A percentile compares a stretch with the other conserved stretches of the same genome.
phyloP scores from a whole-genome alignment of 2,888 invertebrate genomes.

The Cactoblastis cactorum region DNA sequence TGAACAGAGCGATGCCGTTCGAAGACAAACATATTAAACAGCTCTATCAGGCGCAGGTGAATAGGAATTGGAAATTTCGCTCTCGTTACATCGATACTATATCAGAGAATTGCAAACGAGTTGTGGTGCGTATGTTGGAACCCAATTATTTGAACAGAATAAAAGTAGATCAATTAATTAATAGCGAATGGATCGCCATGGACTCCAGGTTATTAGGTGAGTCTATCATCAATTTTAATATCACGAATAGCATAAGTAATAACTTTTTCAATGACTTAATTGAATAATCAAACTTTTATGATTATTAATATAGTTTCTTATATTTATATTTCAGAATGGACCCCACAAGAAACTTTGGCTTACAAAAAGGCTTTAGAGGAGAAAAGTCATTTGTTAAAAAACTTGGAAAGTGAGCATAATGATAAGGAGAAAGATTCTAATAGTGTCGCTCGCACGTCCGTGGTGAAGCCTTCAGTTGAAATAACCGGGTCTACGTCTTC shows the following conservation, averaged over 20 bases:
- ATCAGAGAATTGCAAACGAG: slow-evolving; percentile 81
- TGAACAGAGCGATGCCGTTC: slow-evolving; percentile 91
- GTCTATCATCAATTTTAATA: slow-evolving; percentile 2
- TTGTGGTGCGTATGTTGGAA: slow-evolving; percentile 82
- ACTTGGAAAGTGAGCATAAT: slow-evolving; percentile 33
- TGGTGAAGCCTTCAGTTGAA: slow-evolving; percentile 40
- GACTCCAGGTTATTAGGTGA: slow-evolving; percentile 76
- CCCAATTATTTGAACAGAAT: slow-evolving; percentile 81
- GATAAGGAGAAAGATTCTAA: slow-evolving; percentile 18
- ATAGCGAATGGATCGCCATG: slow-evolving; percentile 82
- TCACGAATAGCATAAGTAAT: too few relatives aligned
- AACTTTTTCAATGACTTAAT: too few relatives aligned
- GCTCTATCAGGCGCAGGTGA: slow-evolving; percentile 81
- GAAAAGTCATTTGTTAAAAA: slow-evolving; percentile 38
- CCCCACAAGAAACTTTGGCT: slow-evolving; percentile 59
- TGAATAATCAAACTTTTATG: too few relatives aligned
- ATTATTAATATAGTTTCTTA: too few relatives aligned
- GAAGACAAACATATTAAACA: slow-evolving; percentile 86
- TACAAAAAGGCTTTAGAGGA: slow-evolving; percentile 62
- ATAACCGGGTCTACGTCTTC: slow-evolving; percentile 40
- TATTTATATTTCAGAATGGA: slow-evolving; percentile 51
- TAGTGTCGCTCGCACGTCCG: slow-evolving; percentile 39
- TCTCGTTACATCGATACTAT: slow-evolving; percentile 78
- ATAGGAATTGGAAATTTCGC: slow-evolving; percentile 84
- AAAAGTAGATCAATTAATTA: slow-evolving; percentile 78